phyloP scores from a whole-genome alignment of 1,140 invertebrate species.

The Ceratosolen fusciceps region DNA sequence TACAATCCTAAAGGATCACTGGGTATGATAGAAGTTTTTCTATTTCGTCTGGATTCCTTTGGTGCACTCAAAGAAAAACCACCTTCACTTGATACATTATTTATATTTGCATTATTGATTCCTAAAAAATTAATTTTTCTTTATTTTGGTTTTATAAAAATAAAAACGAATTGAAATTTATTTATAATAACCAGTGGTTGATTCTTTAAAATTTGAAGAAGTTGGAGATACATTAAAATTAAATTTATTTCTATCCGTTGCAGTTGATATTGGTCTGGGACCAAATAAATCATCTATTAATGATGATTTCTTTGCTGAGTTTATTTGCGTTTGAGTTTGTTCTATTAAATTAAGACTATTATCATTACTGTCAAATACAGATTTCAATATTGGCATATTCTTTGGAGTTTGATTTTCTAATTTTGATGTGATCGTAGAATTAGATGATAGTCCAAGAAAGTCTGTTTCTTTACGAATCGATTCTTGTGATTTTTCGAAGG shows the following conservation, averaged over 20 bases:
- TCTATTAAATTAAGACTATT: conserved; percentile 36
- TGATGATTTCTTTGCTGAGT: conserved; percentile 42
- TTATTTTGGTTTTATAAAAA: conserved; percentile 2
- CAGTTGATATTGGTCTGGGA: conserved; percentile 44
- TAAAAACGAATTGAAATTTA: not conserved
- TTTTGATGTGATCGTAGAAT: too few species aligned
- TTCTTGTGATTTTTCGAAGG: not conserved
- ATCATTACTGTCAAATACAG: conserved; percentile 39
- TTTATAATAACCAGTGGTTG: conserved; percentile 28
- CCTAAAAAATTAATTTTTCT: conserved; percentile 31
- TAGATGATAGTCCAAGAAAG: not conserved
- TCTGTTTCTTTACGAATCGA: not conserved
- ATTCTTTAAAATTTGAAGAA: conserved; percentile 32
- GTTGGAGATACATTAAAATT: conserved; percentile 17
- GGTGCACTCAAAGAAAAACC: conserved; percentile 49
- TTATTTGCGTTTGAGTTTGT: conserved; percentile 25
- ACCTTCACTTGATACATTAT: conserved; percentile 33
- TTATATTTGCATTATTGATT: conserved; percentile 33
- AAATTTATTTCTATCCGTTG: conserved; percentile 20
- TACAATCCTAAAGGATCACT: conserved; percentile 62
- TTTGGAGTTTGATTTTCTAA: not conserved
- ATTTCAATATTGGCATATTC: conserved; percentile 38
- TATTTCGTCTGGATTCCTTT: conserved; percentile 58
- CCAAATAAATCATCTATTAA: conserved; percentile 63
- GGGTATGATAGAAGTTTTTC: conserved; percentile 51